Percentiles rank a stretch among this genome's conserved stretches.
Evolutionary conservation across 2,113 vertebrate genomes (phyloP).

Genomic region (Nesoenas mayeri): DNA sequence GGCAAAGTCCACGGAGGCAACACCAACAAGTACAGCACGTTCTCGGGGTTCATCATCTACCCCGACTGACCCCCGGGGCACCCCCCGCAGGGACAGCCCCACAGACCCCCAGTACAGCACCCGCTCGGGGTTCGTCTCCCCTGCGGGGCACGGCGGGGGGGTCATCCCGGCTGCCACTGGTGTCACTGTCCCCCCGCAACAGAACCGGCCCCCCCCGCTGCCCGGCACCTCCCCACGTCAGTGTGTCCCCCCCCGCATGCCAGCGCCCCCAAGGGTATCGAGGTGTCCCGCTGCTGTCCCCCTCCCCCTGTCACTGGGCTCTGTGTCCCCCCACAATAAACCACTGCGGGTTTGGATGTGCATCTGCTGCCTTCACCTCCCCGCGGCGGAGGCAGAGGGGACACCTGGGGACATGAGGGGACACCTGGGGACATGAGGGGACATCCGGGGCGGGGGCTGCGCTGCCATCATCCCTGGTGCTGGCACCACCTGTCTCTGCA

Average conservation of each 20-base stretch:
- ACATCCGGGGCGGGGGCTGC: not conserved
- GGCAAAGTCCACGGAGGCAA: conserved; percentile 93
- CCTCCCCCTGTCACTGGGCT: not conserved
- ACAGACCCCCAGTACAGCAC: too few relatives aligned
- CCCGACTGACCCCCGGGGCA: conserved; percentile 76
- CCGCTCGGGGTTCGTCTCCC: too few relatives aligned
- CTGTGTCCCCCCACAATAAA: not conserved
- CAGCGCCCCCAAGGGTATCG: not conserved
- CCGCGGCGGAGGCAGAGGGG: too few relatives aligned
- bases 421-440: not conserved
- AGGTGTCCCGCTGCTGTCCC: not conserved
- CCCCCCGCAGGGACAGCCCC: not conserved
- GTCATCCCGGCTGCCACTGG: too few relatives aligned
- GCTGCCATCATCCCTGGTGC: not conserved
- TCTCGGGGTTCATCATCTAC: conserved; percentile 94
- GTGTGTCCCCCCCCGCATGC: not conserved
- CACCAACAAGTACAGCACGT: conserved; percentile 96
- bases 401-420: too few relatives aligned
- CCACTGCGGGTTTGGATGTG: not conserved
- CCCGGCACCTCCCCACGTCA: not conserved
- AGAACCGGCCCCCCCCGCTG: not conserved
- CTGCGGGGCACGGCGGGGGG: too few relatives aligned
- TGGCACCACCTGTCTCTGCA: not conserved
- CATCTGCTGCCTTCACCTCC: not conserved
- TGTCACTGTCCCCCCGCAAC: too few relatives aligned